These are phyloP conservation scores for Lomographa bimaculata DNA, from an alignment of 2,888 invertebrate species.

Conservation along the genomic window DNA sequence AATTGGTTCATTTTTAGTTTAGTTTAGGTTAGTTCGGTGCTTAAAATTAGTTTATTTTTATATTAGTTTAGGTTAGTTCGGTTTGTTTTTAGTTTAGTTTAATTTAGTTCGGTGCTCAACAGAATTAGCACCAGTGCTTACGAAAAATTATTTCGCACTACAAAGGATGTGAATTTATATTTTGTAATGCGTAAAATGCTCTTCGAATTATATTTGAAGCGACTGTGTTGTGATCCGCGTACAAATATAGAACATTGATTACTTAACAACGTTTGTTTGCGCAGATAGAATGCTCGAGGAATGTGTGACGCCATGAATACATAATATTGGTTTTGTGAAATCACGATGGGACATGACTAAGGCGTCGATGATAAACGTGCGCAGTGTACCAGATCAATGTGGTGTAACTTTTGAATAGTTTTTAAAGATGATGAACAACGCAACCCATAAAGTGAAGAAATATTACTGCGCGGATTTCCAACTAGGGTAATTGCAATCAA, in stretches of 20 bases:
- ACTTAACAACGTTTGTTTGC: conserved; percentile 52
- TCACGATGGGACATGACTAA: conserved; percentile 36
- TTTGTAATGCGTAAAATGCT: conserved; percentile 17
- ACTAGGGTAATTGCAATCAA: neutral
- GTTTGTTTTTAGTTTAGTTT: no score
- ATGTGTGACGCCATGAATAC: conserved; percentile 52
- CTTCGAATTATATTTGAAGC: conserved; percentile 25
- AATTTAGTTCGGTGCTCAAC: no score
- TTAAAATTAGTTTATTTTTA: no score
- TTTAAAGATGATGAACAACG: conserved; percentile 7
- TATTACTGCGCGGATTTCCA: neutral
- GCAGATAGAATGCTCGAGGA: conserved; percentile 48
- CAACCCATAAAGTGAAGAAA: conserved; percentile 10
- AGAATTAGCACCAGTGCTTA: no score
- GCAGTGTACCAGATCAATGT: conserved; percentile 18
- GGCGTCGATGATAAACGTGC: conserved; percentile 34
- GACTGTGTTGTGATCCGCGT: conserved; percentile 41
- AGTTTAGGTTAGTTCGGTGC: no score
- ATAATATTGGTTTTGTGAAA: conserved; percentile 51
- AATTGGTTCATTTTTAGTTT: no score
- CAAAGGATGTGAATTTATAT: conserved; percentile 3
- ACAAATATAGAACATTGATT: conserved; percentile 53
- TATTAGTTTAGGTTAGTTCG: no score
- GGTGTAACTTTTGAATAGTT: conserved; percentile 23
- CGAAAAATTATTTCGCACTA: no score